Evolutionary conservation across 2,888 invertebrate species (phyloP).

Genomic region (Standfussiana lucernea): DNA sequence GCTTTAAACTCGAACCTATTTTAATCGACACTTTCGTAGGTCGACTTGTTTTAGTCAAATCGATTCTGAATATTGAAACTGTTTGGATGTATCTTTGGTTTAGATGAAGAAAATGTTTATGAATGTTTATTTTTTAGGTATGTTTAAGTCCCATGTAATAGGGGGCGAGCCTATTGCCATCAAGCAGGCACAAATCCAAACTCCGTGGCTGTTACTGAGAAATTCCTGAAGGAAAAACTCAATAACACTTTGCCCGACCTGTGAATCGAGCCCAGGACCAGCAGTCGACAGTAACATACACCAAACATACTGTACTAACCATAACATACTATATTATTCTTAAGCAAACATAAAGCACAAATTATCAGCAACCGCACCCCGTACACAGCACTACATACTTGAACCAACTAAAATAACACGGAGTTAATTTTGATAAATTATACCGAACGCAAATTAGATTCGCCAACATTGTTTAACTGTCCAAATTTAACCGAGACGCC

Average conservation of each 20-base stretch:
- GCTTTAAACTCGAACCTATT: conserved; percentile 36
- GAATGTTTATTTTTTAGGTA: too few relatives aligned
- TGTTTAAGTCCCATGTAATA: too few relatives aligned
- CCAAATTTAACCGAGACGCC: conserved; percentile 64
- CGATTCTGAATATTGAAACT: conserved; percentile 1
- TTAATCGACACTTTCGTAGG: conserved; percentile 19
- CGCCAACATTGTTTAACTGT: conserved; percentile 65
- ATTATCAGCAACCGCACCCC: neutral
- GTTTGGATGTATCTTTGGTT: neutral
- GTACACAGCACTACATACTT: conserved; percentile 17
- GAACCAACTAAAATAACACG: conserved; percentile 51
- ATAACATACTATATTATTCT: neutral
- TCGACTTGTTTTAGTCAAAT: conserved; percentile 18
- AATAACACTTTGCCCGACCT: neutral
- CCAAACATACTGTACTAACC: too few relatives aligned
- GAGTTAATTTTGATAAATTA: conserved; percentile 67
- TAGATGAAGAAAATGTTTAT: neutral
- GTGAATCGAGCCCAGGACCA: neutral
- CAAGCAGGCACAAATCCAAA: neutral
- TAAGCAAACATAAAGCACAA: neutral
- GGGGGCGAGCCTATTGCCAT: too few relatives aligned
- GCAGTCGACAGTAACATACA: too few relatives aligned
- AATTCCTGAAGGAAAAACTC: neutral
- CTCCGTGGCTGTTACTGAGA: neutral
- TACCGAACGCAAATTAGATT: conserved; percentile 63